Base-by-base conservation (phyloP, 2,888 invertebrate species). In the Melikaiella ostensackeni region DNA sequence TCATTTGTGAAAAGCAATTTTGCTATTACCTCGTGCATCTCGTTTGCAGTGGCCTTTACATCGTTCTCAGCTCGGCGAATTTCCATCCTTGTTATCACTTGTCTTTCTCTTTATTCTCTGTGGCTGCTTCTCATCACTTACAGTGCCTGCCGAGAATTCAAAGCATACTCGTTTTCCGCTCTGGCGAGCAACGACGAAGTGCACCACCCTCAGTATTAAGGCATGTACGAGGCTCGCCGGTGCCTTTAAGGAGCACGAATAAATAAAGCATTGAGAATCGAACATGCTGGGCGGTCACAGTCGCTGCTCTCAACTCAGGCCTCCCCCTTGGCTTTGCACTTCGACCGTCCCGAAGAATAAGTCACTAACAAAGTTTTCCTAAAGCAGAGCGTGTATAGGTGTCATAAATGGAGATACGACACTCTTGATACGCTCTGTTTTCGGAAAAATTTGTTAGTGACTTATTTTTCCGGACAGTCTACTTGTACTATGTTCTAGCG, bases 141-240 rank as follows among this genome's bases (percentile, higher is more conserved):
- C 66, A 66, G 46, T 16, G 66, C 66, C 66, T 66, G 66, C 27
- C 66, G 66, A 66, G 66, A 66, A 66, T 66, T 66, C 46, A 66
- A 66, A 66, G 66, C 66, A 42, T 66, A 42, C 46, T 66, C 46
- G 66, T 66, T 66, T 66, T 66, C 66, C 66, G 66, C 66, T 66
- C 66, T 66, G 66, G 27, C 27, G 42, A 66, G 46, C 46, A 66
- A 66, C 46, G 66, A 46, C 66, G 19, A 46, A 27, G 42, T 42
- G 38, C 64, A 66, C 66, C 66, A 66, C 66, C 66, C 66, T 42
- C 66, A 38, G 24, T 66, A 66, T 66, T 24, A 30, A 19, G 46
- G 7, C 42, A 42, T 64, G 66, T 66, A 66, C 27, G 35, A 63
- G 63, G 35, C 46, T 46, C 46, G 42, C 27, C 46, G 42, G 66